Base-by-base conservation (phyloP, 2,797 vertebrate genomes). In the Capromys pilorides region DNA sequence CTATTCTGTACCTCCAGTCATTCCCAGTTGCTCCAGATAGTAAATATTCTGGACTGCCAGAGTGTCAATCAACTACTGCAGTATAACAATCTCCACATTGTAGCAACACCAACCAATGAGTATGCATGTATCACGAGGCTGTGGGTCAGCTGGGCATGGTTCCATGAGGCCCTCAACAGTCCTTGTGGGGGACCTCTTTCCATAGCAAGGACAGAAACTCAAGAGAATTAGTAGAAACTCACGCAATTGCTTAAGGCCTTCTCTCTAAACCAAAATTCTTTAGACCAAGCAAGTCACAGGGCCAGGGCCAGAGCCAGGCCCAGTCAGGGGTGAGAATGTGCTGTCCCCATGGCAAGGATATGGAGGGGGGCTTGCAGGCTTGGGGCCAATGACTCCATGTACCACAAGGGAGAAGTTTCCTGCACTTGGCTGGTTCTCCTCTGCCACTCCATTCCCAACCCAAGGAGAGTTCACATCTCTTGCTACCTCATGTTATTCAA, bases 171-270 rank as follows among this genome's bases (percentile, higher is more conserved):
- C 91, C 54, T 66, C 61, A 45, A 69, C 36, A 18, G 73, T 79
- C 69, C 41, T 94, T 64, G 64, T 39, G 11, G 71, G 49, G 71
- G 57, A 54, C 5, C 28, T 67, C 73, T 92, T 90, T 13, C 92
- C 49, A 31, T 41, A 57, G 39, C 0, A 1, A 95, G 11, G 39
- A 39, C 26, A 86, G 81, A 86, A 26, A 54, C 61, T 28, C 62
- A 54, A 80, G 77, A 85, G 28, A 57, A 71, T 71, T 61, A 92
- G 59, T 21, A 86, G 61, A 92, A 92, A 62, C 67, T 90, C 62
- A 22, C 1, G 67, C 86, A 45, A 21, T 26, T 39, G 69, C 21
- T 31, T 41, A 81, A 87, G 86, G 66, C 54, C 26, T 61, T 21
- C 1, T 8, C 57, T 73, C 33, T 31, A 33, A 86, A 87, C 64